Evolutionary conservation across 2,888 invertebrate genomes (phyloP).

Genomic region (Neoascia interrupta): DNA sequence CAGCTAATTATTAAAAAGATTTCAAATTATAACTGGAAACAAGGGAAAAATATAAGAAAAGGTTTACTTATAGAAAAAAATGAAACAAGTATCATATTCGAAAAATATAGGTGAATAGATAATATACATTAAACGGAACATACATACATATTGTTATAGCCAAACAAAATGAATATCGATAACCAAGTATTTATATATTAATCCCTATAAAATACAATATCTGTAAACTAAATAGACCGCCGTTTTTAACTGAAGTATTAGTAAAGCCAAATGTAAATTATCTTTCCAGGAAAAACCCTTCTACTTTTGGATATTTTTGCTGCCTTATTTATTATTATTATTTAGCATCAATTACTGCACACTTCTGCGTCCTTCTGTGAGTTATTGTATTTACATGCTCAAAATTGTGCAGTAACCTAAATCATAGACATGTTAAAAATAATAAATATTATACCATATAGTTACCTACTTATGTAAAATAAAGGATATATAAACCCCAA

Average conservation of each 20-base stretch:
- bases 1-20: too few relatives aligned
- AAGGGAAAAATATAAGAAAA: too few relatives aligned
- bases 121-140: conserved; percentile 42
- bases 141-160: conserved; percentile 44
- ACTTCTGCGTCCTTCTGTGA: too few relatives aligned
- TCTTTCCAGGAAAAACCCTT: neutral
- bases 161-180: conserved; percentile 32
- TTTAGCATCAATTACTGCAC: too few relatives aligned
- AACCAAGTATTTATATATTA: conserved; percentile 12
- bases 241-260: conserved; percentile 19
- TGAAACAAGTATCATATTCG: conserved; percentile 11
- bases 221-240: conserved; percentile 6
- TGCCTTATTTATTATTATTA: too few relatives aligned
- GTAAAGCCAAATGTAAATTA: conserved; percentile 23
- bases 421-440: conserved; percentile 3
- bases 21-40: too few relatives aligned
- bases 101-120: conserved; percentile 11
- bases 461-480: conserved; percentile 2
- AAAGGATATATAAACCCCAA: neutral
- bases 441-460: conserved; percentile 18
- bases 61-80: too few relatives aligned
- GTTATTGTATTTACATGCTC: too few relatives aligned
- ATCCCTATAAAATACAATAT: conserved; percentile 8
- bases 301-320: neutral
- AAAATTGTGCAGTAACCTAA: conserved; percentile 6